Base-by-base conservation (phyloP, 2,888 invertebrate genomes). In the Leuctra nigra region DNA sequence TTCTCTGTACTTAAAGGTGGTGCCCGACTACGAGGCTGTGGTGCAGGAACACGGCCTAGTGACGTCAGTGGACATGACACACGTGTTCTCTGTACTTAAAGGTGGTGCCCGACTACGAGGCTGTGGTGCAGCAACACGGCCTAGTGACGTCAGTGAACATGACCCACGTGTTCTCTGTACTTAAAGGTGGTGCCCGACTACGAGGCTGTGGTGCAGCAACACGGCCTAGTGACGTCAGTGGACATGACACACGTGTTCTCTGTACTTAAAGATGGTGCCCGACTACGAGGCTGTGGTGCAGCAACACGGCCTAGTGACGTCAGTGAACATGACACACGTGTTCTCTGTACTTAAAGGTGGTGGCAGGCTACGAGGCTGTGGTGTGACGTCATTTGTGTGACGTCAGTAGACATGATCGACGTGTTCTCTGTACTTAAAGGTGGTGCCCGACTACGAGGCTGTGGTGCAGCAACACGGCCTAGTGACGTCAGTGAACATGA, bases 381-480 rank as follows among this genome's bases (percentile, higher is more conserved):
- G n/a, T n/a, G n/a, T n/a, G n/a, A n/a, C n/a, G n/a, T n/a, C n/a
- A n/a, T n/a, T n/a, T n/a, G n/a, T n/a, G n/a, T n/a, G n/a, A n/a
- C n/a, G n/a, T n/a, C n/a, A n/a, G n/a, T n/a, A n/a, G n/a, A n/a
- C n/a, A n/a, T n/a, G n/a, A n/a, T n/a, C n/a, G n/a, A n/a, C n/a
- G n/a, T n/a, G n/a, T n/a, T n/a, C n/a, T n/a, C n/a, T n/a, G n/a
- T n/a, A n/a, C n/a, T n/a, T n/a, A n/a, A n/a, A 59, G 59, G 56
- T 59, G 24, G 29, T 41, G 11, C 54, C 59, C 3, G 59, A 59
- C 53, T 59, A 56, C 50, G 56, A 59, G 33, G 38, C 56, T 1
- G 54, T 54, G 20, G 56, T 59, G 2, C 56, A 56, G n/a, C 56
- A 59, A 13, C 59, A 59, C 13, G 59, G 59, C 13, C 44, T 59